phyloP scores from a whole-genome alignment of 2,113 vertebrate species.

The Heloderma charlesbogerti region DNA sequence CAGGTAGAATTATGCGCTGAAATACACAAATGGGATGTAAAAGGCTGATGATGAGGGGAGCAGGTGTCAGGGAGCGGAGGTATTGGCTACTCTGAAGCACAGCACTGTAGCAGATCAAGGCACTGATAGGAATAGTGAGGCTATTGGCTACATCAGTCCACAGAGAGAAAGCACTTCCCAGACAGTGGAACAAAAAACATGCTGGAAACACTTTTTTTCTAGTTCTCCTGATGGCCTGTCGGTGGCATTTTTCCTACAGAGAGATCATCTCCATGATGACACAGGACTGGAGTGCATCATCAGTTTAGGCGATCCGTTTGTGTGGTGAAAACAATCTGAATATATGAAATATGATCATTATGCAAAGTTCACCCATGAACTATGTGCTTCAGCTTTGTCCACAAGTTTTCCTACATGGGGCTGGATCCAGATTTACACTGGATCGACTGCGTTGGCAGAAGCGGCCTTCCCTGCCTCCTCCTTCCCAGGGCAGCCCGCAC shows the following conservation, averaged over 20 bases:
- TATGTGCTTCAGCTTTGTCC: no score
- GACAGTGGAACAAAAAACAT: neutral
- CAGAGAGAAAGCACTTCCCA: neutral
- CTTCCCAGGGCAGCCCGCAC: no score
- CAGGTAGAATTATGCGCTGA: neutral
- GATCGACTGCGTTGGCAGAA: no score
- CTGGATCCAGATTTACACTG: no score
- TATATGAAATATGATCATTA: no score
- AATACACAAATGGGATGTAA: neutral
- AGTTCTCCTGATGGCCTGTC: neutral
- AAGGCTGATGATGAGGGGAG: neutral
- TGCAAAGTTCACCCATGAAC: neutral
- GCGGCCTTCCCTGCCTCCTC: no score
- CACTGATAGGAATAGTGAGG: neutral
- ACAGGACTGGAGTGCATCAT: neutral
- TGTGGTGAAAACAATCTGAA: neutral
- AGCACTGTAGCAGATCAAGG: no score
- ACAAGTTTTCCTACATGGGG: neutral
- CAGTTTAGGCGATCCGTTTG: no score
- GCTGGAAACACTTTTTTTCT: neutral
- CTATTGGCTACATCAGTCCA: neutral
- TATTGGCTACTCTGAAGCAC: neutral
- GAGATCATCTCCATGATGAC: no score
- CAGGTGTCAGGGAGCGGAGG: neutral
- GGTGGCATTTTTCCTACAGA: neutral